Conservation (phyloP, 2,797 vertebrate species). For the Schizothorax lantsangensis region DNA sequence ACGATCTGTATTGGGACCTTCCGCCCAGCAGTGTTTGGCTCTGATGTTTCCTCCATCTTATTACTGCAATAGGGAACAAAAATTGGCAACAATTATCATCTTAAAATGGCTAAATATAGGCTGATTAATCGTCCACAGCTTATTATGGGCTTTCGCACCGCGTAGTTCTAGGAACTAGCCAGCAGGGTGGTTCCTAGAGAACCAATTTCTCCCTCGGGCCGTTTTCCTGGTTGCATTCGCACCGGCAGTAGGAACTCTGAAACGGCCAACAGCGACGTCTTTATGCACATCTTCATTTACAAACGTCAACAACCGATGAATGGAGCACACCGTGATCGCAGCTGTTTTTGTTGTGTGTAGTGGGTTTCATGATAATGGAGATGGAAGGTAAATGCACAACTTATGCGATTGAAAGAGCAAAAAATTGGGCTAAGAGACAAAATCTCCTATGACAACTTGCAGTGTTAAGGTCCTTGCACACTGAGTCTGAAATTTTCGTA, state of each 20-base stretch:
- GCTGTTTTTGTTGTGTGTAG: no score
- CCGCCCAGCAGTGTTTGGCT: conserved; percentile 77
- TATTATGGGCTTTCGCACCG: neutral
- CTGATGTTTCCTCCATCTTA: conserved; percentile 77
- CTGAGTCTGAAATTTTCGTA: no score
- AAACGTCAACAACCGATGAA: neutral
- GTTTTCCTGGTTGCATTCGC: neutral
- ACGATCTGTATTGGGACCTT: conserved; percentile 89
- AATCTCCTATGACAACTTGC: no score
- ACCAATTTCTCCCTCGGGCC: neutral
- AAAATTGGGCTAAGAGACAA: no score
- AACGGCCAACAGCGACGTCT: neutral
- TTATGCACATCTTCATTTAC: neutral
- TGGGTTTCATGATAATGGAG: no score
- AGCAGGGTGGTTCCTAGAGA: neutral
- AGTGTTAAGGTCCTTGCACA: no score
- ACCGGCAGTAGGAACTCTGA: no score
- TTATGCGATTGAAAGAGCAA: no score
- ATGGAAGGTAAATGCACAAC: no score
- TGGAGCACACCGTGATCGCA: no score
- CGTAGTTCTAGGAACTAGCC: neutral
- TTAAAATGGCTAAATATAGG: neutral
- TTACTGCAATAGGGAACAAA: conserved; percentile 24
- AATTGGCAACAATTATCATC: neutral
- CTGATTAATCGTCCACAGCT: neutral